These are phyloP conservation scores for Bovichtus variegatus DNA, from an alignment of 2,797 vertebrate species.

Conservation along the genomic window DNA sequence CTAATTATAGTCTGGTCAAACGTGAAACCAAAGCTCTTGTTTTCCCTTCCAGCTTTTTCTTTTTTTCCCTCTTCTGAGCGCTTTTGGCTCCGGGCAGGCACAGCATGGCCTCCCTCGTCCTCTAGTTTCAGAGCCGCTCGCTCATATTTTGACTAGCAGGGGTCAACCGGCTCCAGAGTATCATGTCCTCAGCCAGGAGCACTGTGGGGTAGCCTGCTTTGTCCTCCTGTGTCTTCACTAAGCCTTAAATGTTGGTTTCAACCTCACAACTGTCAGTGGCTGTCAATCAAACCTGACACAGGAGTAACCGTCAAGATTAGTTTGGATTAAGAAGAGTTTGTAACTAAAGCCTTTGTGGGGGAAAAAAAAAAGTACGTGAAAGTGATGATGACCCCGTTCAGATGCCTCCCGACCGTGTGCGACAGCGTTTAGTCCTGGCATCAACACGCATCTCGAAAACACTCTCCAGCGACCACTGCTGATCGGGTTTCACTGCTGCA, in stretches of 20 bases:
- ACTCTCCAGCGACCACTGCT: slow-evolving; percentile 31
- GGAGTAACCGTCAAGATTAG: slow-evolving; percentile 52
- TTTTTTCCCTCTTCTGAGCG: slow-evolving; percentile 18
- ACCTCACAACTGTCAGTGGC: slow-evolving; percentile 43
- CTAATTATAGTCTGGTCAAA: slow-evolving; percentile 69
- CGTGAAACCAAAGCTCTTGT: slow-evolving; percentile 70
- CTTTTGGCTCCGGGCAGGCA: slow-evolving; percentile 66
- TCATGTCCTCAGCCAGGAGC: slow-evolving; percentile 69
- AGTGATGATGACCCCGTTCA: slow-evolving; percentile 26
- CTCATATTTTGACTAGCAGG: slow-evolving; percentile 71
- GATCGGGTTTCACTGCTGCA: slow-evolving; percentile 18
- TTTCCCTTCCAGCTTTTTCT: slow-evolving; percentile 27
- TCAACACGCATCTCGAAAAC: slow-evolving; percentile 18
- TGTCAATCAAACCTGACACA: slow-evolving; percentile 68
- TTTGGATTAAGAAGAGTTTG: slow-evolving; percentile 50
- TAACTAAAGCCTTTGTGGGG: slow-evolving; percentile 38
- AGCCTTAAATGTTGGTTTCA: slow-evolving; percentile 52
- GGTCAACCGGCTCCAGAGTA: slow-evolving; percentile 59
- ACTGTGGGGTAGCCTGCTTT: slow-evolving; percentile 57
- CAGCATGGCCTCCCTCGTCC: slow-evolving; percentile 57
- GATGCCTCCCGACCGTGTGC: slow-evolving; percentile 19
- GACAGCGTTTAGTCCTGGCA: neutral
- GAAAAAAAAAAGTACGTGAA: slow-evolving; percentile 26
- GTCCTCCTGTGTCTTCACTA: slow-evolving; percentile 52
- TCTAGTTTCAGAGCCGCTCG: slow-evolving; percentile 50